Percentiles rank a stretch among this genome's conserved stretches.
Evolutionary conservation across 1,140 invertebrate genomes (phyloP).

Genomic region (Drosophila leontia): DNA sequence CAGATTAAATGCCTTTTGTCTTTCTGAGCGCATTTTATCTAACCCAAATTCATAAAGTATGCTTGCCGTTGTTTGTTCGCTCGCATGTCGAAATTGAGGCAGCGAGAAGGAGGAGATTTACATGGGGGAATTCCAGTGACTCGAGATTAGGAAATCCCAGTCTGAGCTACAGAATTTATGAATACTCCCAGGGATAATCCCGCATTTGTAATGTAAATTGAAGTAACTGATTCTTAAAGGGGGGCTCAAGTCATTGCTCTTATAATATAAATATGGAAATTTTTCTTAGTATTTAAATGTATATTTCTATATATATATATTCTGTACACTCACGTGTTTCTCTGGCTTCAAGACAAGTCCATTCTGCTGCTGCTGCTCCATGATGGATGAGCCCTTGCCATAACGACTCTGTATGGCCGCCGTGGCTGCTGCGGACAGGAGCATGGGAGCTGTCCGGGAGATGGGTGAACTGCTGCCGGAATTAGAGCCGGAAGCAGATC

Average conservation of each 20-base stretch:
- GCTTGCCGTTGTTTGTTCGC: constrained; percentile 39
- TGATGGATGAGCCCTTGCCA: constrained; percentile 51
- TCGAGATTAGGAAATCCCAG: constrained; percentile 67
- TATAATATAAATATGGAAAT: background rate
- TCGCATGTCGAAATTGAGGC: constrained; percentile 54
- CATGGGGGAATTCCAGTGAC: constrained; percentile 51
- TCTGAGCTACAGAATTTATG: constrained; percentile 44
- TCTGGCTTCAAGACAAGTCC: constrained; percentile 82
- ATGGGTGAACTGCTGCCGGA: constrained; percentile 63
- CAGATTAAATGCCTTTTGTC: constrained; percentile 77
- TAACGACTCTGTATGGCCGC: constrained; percentile 75
- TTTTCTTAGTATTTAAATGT: constrained; percentile 7
- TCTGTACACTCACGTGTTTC: constrained; percentile 81
- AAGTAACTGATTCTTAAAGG: constrained; percentile 13
- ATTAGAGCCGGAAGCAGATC: constrained; percentile 19
- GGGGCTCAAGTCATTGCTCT: background rate
- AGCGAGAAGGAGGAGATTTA: constrained; percentile 44
- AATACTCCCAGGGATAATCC: background rate
- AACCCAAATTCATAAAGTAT: constrained; percentile 73
- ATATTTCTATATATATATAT: background rate
- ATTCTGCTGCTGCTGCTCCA: constrained; percentile 61
- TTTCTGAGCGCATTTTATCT: constrained; percentile 73
- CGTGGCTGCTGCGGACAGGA: constrained; percentile 74
- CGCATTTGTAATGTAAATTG: constrained; percentile 1
- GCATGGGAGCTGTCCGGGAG: constrained; percentile 70